phyloP scores from a whole-genome alignment of 2,113 vertebrate genomes.

The Nycticryphes semicollaris region DNA sequence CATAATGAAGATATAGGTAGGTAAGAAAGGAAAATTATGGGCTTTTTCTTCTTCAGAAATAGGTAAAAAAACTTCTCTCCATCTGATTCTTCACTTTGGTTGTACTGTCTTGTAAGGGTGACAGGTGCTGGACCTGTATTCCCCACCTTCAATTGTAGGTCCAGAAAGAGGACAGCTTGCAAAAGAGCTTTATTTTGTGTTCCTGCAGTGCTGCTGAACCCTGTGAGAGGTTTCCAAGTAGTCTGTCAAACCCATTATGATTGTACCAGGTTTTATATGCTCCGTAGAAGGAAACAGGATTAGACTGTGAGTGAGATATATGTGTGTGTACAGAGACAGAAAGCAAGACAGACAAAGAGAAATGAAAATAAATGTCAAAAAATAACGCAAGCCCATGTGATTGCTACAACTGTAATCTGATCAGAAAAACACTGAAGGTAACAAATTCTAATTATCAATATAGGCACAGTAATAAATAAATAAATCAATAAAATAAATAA shows the following conservation, averaged over 20 bases:
- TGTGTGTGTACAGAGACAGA: neutral
- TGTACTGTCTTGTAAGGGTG: neutral
- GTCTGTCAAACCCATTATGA: neutral
- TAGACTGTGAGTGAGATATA: neutral
- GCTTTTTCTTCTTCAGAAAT: neutral
- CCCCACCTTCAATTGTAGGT: neutral
- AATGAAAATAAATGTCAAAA: neutral
- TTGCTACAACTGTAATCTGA: neutral
- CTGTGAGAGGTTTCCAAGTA: neutral
- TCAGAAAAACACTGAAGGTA: neutral
- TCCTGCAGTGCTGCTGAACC: fast-evolving
- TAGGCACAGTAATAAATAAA: neutral
- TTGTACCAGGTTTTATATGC: neutral
- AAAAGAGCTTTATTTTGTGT: neutral
- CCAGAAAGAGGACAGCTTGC: neutral
- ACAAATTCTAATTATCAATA: neutral
- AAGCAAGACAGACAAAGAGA: neutral
- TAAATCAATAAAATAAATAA: neutral
- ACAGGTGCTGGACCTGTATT: neutral
- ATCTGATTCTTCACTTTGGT: neutral
- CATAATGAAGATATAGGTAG: neutral
- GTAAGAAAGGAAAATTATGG: neutral
- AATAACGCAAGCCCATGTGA: neutral
- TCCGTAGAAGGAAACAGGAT: neutral
- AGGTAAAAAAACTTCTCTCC: neutral